Evolutionary conservation across 1,140 invertebrate genomes (phyloP), one percentile per base, ranked within the genome.

Genomic region (Lethrus apterus): DNA sequence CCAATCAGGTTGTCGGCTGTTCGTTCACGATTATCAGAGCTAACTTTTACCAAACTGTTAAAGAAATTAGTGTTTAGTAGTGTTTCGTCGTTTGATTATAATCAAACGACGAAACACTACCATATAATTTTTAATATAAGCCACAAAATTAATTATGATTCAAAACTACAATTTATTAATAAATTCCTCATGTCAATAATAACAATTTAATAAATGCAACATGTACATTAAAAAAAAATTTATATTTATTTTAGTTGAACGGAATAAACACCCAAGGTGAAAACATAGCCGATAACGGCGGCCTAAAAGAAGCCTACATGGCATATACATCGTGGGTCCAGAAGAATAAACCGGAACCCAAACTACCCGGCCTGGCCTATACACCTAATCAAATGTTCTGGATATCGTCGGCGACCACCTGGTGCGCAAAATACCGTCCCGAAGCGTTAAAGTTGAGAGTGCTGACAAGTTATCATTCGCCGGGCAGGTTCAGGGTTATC

Each of bases 401-500:
- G 44, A 55, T 79, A 2, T 76, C 75, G 46, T 71, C 75, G 41
- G 75, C 75, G 0, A 74, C 76, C 61, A 67, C 51, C 13, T 72
- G 75, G 74, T 79, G 77, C 57, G 65, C 68, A 21, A 70, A 73
- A 52, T 69, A 65, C 60, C 62, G 64, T 50, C 68, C 65, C 35
- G 76, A 70, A 65, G 61, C 60, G 36, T 52, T 31, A 46, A 50
- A 19, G 58, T 60, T 71, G 4, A 63, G 56, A 30, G 62, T 75
- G 23, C 62, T 72, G 2, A 72, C 69, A 1, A 69, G 68, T 18
- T 61, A 50, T 4, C 49, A 47, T 24, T 57, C 44, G 72, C 79
- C 51, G 79, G 87, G 69, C 72, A 82, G 7, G 67, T 82, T 84
- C 72, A 79, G 89, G 18, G 87, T 96, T 0, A 73, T 87, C 34